These are phyloP conservation scores for Orthosia gothica DNA, from an alignment of 2,888 invertebrate genomes.

Conservation along the genomic window DNA sequence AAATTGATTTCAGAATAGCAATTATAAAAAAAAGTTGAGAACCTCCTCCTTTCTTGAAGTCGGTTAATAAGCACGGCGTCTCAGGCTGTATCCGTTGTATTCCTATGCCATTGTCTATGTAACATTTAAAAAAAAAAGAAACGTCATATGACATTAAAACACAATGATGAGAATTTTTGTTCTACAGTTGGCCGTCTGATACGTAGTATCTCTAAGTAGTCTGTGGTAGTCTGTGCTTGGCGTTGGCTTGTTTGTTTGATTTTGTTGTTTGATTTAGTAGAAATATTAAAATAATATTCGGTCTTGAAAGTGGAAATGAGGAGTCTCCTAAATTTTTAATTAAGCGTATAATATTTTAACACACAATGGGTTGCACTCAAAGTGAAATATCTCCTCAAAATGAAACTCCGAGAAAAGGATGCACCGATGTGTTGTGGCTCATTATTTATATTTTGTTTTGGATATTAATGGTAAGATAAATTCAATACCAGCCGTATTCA, in stretches of 20 bases:
- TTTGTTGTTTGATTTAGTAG: neutral
- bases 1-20: no score
- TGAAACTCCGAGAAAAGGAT: conserved; percentile 93
- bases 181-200: no score
- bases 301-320: conserved; percentile 33
- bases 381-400: conserved; percentile 93
- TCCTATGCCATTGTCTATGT: no score
- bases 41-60: no score
- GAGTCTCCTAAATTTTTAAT: neutral
- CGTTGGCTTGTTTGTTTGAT: neutral
- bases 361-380: conserved; percentile 93
- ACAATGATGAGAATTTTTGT: no score
- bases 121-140: no score
- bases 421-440: conserved; percentile 96
- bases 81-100: no score
- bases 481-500: neutral
- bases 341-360: neutral
- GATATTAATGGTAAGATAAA: conserved; percentile 95
- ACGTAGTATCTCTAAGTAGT: no score
- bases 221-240: no score
- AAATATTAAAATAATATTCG: neutral
- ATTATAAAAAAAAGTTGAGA: no score
- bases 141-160: no score
- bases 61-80: no score
- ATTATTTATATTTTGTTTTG: conserved; percentile 95